Evolutionary conservation across 2,797 vertebrate species (phyloP), one percentile per base, ranked within the genome.

Genomic region (Sebastes iracundus): DNA sequence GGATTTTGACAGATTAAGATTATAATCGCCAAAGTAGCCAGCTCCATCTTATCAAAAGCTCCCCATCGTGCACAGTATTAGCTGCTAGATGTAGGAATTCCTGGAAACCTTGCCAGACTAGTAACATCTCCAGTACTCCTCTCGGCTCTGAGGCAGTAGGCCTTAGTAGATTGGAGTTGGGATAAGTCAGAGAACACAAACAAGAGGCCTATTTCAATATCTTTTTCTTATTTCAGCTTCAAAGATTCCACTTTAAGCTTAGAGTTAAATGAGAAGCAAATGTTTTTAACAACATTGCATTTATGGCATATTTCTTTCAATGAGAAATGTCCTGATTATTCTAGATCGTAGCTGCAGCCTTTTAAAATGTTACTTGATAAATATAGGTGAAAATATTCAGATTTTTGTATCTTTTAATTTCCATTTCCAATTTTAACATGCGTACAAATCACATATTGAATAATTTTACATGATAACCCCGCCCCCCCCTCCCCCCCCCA

Each of bases 1-100:
- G 66, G 63, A 73, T 79, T 81, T 81, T 66, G 8, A 79, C 42
- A 66, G 61, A 83, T 75, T 66, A 82, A 76, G 63, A 84, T 85
- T n/a, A 52, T 23, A 33, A 82, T 80, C 66, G 2, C 22, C 16
- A 9, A 79, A 77, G 72, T 67, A 38, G 25, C 52, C 62, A 38
- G 42, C 59, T 72, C n/a, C 63, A 77, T 82, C 6, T 80, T 75
- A 75, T 82, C 38, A 77, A 33, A 77, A 60, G n/a, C 27, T 75
- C 30, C 38, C 38, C 35, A 18, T 33, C 22, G 20, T 64, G 22
- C 53, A 55, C 11, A 46, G 25, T 69, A 14, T 42, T 60, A 66
- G 67, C 69, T 71, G 72, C 49, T 25, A 33, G 33, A 79, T 72
- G 32, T 38, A 74, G 70, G 69, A 72, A 74, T 62, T 84, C 70